These are phyloP conservation scores for Sitobion miscanthi DNA, from an alignment of 1,140 invertebrate species.

Conservation along the genomic window DNA sequence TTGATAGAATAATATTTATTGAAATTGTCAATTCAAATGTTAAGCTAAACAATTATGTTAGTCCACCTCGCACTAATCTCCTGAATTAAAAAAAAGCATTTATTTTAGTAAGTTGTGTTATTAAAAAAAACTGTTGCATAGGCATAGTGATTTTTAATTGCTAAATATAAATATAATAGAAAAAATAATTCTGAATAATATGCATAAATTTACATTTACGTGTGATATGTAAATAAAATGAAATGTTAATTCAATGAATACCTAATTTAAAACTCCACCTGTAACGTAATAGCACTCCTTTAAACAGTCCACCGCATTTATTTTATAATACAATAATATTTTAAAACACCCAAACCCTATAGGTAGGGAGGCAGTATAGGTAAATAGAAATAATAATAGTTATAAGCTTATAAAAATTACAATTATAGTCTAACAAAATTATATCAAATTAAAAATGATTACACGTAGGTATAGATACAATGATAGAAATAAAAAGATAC, in stretches of 20 bases:
- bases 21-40: not conserved
- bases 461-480: not conserved
- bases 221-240: not conserved
- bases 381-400: not conserved
- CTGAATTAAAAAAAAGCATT: not conserved
- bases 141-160: not conserved
- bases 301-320: not conserved
- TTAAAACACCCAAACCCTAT: not conserved
- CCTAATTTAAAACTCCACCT: not conserved
- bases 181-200: not conserved
- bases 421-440: not conserved
- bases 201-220: not conserved
- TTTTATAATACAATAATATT: not conserved
- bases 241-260: conserved; percentile 7
- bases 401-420: not conserved
- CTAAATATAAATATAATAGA: not conserved
- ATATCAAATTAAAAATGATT: not conserved
- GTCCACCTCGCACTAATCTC: not conserved
- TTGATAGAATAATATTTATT: not conserved
- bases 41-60: not conserved
- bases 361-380: not conserved
- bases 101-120: not conserved
- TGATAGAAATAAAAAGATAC: conserved; percentile 2
- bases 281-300: not conserved
- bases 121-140: not conserved